Conservation (phyloP, 2,113 vertebrate species). For the Melanotaenia duboulayi region DNA sequence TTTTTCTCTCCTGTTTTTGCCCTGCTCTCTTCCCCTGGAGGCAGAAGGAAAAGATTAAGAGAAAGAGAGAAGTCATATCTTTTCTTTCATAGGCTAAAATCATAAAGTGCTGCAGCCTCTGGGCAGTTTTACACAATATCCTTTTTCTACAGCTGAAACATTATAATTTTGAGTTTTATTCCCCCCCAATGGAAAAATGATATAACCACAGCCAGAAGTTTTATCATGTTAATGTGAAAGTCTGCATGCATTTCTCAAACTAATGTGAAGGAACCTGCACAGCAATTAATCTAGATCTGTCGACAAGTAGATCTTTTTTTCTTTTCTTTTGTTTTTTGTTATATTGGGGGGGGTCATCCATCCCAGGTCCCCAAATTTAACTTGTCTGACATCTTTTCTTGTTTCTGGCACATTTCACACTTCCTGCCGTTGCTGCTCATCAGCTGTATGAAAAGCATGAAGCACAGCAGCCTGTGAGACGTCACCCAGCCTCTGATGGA, state of each 20-base stretch:
- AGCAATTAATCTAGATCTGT: too few relatives aligned
- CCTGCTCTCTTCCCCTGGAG: constrained; percentile 24
- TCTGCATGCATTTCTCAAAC: too few relatives aligned
- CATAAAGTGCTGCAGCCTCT: constrained; percentile 24
- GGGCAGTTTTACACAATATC: constrained; percentile 25
- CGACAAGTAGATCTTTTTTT: too few relatives aligned
- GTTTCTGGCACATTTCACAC: constrained; percentile 39
- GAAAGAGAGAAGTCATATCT: constrained; percentile 42
- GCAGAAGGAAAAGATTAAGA: constrained; percentile 53
- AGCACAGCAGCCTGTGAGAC: constrained; percentile 33
- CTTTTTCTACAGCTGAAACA: constrained; percentile 28
- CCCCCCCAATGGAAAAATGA: background rate
- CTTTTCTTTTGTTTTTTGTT: too few relatives aligned
- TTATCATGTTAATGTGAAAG: too few relatives aligned
- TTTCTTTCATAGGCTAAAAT: constrained; percentile 41
- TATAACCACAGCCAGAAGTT: background rate
- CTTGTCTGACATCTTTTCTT: constrained; percentile 18
- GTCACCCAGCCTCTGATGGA: constrained; percentile 53
- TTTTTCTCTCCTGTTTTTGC: constrained; percentile 33
- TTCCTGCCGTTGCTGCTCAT: constrained; percentile 28
- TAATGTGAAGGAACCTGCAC: too few relatives aligned
- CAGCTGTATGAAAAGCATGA: constrained; percentile 44
- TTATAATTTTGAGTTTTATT: constrained; percentile 6
- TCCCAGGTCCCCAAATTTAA: constrained; percentile 5
- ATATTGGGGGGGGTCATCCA: background rate